Base-by-base conservation (phyloP, 92 coral and sea anemone genomes). In the Epizoanthus scotinus region DNA sequence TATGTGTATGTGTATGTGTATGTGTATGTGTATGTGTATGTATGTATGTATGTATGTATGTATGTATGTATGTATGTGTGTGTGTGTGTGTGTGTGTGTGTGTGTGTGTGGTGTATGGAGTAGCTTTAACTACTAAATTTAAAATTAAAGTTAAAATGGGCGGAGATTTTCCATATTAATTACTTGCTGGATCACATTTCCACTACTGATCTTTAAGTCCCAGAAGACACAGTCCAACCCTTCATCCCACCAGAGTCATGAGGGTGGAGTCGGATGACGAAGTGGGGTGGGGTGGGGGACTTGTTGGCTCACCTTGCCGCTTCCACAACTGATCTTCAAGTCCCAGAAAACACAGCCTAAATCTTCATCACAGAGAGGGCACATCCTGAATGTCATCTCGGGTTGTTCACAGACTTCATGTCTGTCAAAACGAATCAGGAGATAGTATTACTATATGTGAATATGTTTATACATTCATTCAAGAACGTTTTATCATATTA, bases 301-400 rank as follows among this genome's bases (percentile, higher is more conserved):
- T 29, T 9, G 15, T 5, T 1, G 42, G 22, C 87, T 78, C 17
- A 92, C 97, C 82, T 91, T 92, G 5, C 92, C 97, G 29, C 97
- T 91, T 3, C 88, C 66, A 25, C 97, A 92, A 27, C 95, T 88
- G 10, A 84, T 83, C 61, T 90, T 89, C 38, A 92, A 86, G 70
- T 92, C 97, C 97, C 97, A 92, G 14, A 91, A 85, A 5, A 36
- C 64, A 63, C 97, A 92, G 38, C 97, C 97, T 8, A 88, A 52
- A n/a, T 79, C 66, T 67, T 91, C 97, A 20, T 90, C 97, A 78
- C 97, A 92, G 4, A 78, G 84, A 60, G 97, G 97, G 40, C 97
- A 92, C 97, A 92, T 92, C 19, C 80, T 87, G 73, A 75, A 92
- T 9, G 94, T 87, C 94, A 91, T 88, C 14, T 75, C 84, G 27